phyloP scores from a whole-genome alignment of 2,797 vertebrate genomes.

The Huso huso region DNA sequence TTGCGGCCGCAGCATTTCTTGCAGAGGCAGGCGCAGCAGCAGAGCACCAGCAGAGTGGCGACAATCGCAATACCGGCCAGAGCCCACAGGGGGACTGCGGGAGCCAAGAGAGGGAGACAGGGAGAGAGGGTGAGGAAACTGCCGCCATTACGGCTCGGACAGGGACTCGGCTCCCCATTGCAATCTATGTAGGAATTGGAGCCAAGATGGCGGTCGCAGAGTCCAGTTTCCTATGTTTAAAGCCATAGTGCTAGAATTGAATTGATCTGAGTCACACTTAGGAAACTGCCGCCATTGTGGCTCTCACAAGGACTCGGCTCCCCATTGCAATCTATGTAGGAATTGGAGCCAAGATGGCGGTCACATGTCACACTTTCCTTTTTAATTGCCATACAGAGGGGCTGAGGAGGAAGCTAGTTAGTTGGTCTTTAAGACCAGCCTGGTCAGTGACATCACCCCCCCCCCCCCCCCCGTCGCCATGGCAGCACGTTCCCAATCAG shows the following conservation, averaged over 20 bases:
- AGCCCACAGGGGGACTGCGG: slow-evolving; percentile 76
- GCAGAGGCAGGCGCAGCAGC: slow-evolving; percentile 70
- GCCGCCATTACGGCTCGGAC: neutral
- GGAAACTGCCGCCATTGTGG: neutral
- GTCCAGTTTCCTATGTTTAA: no score
- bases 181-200: no score
- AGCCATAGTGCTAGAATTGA: no score
- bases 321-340: neutral
- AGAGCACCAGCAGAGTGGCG: slow-evolving; percentile 60
- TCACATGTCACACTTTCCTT: no score
- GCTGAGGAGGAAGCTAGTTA: no score
- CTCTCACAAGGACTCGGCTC: neutral
- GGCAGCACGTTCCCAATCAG: no score
- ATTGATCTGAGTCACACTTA: neutral
- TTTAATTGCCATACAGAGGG: no score
- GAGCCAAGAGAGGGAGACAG: slow-evolving; percentile 13
- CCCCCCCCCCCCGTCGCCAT: no score
- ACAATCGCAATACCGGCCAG: slow-evolving; percentile 70
- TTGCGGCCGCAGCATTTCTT: slow-evolving; percentile 73
- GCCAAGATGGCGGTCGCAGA: no score
- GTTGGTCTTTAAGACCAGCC: no score
- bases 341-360: no score
- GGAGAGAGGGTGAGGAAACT: neutral
- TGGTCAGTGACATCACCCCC: no score
- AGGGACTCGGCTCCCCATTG: neutral